Base-by-base conservation (phyloP, 1,140 invertebrate species). In the Chlorops oryzae region DNA sequence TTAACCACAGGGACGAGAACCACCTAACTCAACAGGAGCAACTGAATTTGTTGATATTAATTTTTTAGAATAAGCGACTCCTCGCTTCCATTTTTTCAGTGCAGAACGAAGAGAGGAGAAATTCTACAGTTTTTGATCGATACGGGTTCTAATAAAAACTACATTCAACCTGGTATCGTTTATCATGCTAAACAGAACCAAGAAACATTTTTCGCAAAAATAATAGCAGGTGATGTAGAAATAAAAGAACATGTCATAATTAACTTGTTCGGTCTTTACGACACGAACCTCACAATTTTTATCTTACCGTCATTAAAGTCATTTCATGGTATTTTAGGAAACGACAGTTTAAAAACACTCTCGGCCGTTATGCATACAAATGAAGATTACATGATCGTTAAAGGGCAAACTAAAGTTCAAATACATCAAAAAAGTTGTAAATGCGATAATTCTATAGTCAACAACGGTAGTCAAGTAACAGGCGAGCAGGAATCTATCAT, bases 21-120 rank as follows among this genome's bases (percentile, higher is more conserved):
- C n/a, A n/a, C n/a, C n/a, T n/a, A n/a, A n/a, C n/a, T n/a, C n/a
- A n/a, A n/a, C n/a, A n/a, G n/a, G n/a, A n/a, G n/a, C n/a, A n/a
- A n/a, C n/a, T n/a, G 23, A 43, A 15, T 27, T n/a, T n/a, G n/a
- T n/a, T n/a, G n/a, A n/a, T 32, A 17, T 10, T 40, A 12, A 55
- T 58, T 56, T 55, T 55, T 54, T 56, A 54, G 51, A 42, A 25
- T 55, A 52, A 48, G 12, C 1, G n/a, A 41, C 40, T 59, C 57
- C 50, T 61, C 51, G 15, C 38, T 59, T 6, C 51, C 58, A 9
- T 59, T 58, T 27, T 53, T 60, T 7, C 51, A 51, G 35, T 35
- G 49, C 13, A 55, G 38, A 22, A 4, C 52, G 51, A 35, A 38
- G 47, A 55, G 37, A 34, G 50, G 52, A n/a, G 4, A 56, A 42